These are phyloP conservation scores for Salvelinus alpinus DNA, from an alignment of 2,113 vertebrate species.

Conservation along the genomic window DNA sequence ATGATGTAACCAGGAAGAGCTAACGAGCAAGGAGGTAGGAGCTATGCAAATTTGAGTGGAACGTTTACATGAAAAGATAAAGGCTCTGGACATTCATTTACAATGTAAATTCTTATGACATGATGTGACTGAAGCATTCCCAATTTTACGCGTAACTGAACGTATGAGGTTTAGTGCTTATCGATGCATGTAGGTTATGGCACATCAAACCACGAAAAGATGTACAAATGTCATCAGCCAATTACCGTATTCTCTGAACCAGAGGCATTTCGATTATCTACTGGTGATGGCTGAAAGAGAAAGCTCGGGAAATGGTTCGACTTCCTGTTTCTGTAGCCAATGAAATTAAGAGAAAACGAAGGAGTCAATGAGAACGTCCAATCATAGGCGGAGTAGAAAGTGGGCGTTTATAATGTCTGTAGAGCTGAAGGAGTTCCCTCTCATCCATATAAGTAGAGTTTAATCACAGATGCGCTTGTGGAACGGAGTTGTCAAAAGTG, in stretches of 20 bases:
- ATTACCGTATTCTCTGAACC: no score
- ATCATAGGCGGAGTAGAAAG: conserved; percentile 26
- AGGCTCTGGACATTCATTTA: background rate
- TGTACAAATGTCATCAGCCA: no score
- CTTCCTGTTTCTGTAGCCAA: conserved; percentile 50
- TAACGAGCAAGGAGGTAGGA: conserved; percentile 9
- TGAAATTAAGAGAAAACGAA: conserved; percentile 8
- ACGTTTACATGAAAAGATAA: background rate
- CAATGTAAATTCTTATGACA: no score
- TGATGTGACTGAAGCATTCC: background rate
- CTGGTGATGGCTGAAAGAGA: conserved; percentile 31
- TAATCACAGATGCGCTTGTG: conserved; percentile 14
- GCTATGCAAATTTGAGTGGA: background rate
- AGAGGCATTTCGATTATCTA: conserved; percentile 4
- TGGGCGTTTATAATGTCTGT: conserved; percentile 34
- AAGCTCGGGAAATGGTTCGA: background rate
- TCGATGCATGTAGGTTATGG: no score
- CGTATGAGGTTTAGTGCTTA: no score
- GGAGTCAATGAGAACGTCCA: conserved; percentile 25
- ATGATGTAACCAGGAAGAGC: conserved; percentile 9
- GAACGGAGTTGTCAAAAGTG: background rate
- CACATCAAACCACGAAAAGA: no score
- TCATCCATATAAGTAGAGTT: conserved; percentile 23
- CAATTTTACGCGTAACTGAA: background rate
- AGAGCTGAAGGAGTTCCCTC: conserved; percentile 27